These are phyloP conservation scores for Callipepla squamata DNA, from an alignment of 2,113 vertebrate genomes.

Conservation along the genomic window DNA sequence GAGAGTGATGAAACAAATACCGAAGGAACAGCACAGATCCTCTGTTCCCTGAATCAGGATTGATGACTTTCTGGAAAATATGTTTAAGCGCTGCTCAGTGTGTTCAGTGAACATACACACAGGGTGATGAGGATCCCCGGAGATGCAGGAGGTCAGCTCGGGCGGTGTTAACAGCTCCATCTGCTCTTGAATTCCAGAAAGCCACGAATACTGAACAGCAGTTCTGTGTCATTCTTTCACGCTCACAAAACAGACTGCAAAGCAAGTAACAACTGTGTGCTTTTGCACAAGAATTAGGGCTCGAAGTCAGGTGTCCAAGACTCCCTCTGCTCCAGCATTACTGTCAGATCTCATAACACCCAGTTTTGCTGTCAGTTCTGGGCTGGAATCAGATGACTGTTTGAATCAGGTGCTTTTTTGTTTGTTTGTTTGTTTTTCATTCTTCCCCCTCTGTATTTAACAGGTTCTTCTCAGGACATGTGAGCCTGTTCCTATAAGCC, in stretches of 20 bases:
- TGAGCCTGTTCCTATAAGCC: not conserved
- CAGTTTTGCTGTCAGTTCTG: not conserved
- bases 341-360: not conserved
- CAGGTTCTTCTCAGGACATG: not conserved
- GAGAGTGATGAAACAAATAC: not conserved
- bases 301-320: not conserved
- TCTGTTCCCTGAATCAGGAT: not conserved
- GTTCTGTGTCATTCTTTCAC: not conserved
- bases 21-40: not conserved
- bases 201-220: not conserved
- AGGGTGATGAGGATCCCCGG: not conserved
- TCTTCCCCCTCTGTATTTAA: not conserved
- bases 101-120: too few species aligned
- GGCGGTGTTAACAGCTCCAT: not conserved
- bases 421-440: not conserved
- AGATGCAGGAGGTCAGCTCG: not conserved
- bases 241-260: not conserved
- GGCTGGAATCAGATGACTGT: fast-evolving
- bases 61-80: slow-evolving; percentile 9
- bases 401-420: not conserved
- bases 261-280: not conserved
- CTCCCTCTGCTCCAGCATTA: not conserved
- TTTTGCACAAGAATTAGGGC: not conserved
- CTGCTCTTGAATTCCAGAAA: not conserved
- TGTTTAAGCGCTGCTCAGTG: not conserved